These are phyloP conservation scores for Rhabdophis nuchalis DNA, from an alignment of 2,797 vertebrate species.

Conservation along the genomic window DNA sequence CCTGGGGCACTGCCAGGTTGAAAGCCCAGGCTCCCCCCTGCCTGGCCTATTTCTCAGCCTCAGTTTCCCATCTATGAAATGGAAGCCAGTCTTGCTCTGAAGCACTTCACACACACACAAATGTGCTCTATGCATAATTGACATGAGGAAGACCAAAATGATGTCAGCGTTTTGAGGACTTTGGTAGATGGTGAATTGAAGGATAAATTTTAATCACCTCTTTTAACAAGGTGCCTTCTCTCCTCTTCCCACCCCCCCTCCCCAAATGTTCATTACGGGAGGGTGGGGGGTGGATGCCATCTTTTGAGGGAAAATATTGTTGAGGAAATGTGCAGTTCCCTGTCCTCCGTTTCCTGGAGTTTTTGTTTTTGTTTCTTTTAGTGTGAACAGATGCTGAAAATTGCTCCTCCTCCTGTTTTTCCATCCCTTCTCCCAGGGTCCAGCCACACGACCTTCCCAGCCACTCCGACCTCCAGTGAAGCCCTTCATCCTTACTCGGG, in stretches of 20 bases:
- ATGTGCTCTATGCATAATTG: not conserved
- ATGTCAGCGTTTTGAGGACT: not conserved
- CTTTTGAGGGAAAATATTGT: not conserved
- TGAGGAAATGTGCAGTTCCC: not conserved
- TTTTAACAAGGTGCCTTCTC: not conserved
- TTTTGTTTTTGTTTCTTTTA: not conserved
- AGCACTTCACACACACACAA: not conserved
- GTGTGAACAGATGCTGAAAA: not conserved
- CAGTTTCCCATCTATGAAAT: not conserved
- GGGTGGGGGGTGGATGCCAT: not conserved
- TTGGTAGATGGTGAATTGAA: not conserved
- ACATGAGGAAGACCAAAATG: not conserved
- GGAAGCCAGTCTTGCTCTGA: not conserved
- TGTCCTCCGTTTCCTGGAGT: not conserved
- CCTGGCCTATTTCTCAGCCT: not conserved
- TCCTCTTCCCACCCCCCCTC: no score
- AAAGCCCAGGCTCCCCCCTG: not conserved
- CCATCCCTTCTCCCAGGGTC: conserved; percentile 52
- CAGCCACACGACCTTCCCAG: conserved; percentile 56
- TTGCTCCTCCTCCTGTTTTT: not conserved
- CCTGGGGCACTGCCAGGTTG: not conserved
- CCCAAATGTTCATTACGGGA: not conserved
- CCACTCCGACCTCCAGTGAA: conserved; percentile 75
- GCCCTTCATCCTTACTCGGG: conserved; percentile 89
- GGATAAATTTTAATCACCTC: not conserved